Evolutionary conservation across 2,888 invertebrate genomes (phyloP).

Genomic region (Platycheirus albimanus): DNA sequence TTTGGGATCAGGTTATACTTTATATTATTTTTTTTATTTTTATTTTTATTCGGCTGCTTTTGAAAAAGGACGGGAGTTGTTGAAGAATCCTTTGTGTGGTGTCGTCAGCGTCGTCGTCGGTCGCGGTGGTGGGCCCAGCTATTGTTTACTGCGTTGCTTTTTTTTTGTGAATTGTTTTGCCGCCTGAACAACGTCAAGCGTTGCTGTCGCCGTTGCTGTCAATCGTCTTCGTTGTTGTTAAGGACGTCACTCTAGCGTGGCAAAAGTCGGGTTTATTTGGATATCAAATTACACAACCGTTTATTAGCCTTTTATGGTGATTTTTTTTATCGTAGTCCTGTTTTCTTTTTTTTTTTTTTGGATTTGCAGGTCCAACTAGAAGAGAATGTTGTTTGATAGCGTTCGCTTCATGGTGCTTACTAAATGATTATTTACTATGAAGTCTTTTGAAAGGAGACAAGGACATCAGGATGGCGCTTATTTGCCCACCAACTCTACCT

Average conservation of each 20-base stretch:
- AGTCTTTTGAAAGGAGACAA: slow-evolving; percentile 16
- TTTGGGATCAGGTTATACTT: slow-evolving; percentile 40
- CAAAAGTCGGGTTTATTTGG: slow-evolving; percentile 73
- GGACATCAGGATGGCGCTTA: slow-evolving; percentile 30
- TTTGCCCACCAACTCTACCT: slow-evolving; percentile 20
- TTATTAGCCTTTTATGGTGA: slow-evolving; percentile 72
- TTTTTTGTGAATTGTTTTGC: slow-evolving; percentile 52
- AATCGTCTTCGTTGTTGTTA: slow-evolving; percentile 10
- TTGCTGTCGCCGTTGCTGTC: not conserved
- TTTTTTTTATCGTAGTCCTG: slow-evolving; percentile 16
- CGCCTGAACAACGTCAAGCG: slow-evolving; percentile 42
- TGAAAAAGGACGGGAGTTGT: slow-evolving; percentile 27
- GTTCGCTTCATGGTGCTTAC: slow-evolving; percentile 12
- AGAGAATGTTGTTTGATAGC: slow-evolving; percentile 29
- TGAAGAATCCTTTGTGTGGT: slow-evolving; percentile 60
- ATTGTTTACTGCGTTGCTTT: slow-evolving; percentile 55
- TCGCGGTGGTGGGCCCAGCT: too few relatives aligned
- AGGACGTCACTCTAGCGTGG: slow-evolving; percentile 45
- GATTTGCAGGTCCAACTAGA: slow-evolving; percentile 6
- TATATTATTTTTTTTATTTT: slow-evolving; percentile 18
- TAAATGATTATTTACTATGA: slow-evolving; percentile 30
- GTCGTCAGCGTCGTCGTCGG: slow-evolving; percentile 30
- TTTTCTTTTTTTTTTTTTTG: slow-evolving; percentile 10
- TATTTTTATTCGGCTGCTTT: slow-evolving; percentile 12
- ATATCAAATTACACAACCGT: slow-evolving; percentile 73